Conservation (phyloP, 2,797 vertebrate species). For the Sciurus carolinensis region DNA sequence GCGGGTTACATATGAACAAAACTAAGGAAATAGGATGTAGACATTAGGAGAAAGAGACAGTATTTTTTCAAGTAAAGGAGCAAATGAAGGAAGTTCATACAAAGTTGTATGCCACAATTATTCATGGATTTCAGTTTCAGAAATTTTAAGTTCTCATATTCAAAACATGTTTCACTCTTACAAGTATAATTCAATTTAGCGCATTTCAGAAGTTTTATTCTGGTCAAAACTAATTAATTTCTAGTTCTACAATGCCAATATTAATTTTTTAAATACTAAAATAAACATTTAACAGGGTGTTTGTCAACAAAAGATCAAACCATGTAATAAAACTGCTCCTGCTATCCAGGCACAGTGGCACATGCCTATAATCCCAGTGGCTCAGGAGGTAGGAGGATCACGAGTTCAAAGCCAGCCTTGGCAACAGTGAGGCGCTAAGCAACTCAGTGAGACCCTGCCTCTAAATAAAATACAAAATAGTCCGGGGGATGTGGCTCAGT, state of each 20-base stretch:
- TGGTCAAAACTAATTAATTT: slow-evolving; percentile 58
- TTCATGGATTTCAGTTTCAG: slow-evolving; percentile 36
- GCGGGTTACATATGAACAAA: not conserved
- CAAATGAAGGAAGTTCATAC: not conserved
- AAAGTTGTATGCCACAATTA: not conserved
- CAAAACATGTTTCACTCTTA: slow-evolving; percentile 53
- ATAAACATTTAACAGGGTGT: slow-evolving; percentile 25
- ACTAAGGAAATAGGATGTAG: not conserved
- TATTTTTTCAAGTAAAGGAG: slow-evolving; percentile 48
- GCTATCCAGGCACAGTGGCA: not conserved
- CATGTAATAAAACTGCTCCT: slow-evolving; percentile 1
- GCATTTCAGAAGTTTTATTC: slow-evolving; percentile 36
- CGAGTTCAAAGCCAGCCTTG: too few relatives aligned
- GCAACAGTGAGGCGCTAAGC: too few relatives aligned
- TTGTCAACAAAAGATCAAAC: slow-evolving; percentile 48
- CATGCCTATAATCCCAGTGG: too few relatives aligned
- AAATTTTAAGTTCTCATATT: slow-evolving; percentile 57
- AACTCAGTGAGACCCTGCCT: too few relatives aligned
- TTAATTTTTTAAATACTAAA: slow-evolving; percentile 47
- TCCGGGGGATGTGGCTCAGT: too few relatives aligned
- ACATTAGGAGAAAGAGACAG: not conserved
- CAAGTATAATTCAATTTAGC: not conserved
- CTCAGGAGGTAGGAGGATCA: too few relatives aligned
- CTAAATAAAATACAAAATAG: too few relatives aligned
- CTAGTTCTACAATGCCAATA: slow-evolving; percentile 34